Evolutionary conservation across 35 echinoderm and acorn worm genomes (phyloP), one percentile per base, ranked within the genome.

Genomic region (Stichopus chloronotus): DNA sequence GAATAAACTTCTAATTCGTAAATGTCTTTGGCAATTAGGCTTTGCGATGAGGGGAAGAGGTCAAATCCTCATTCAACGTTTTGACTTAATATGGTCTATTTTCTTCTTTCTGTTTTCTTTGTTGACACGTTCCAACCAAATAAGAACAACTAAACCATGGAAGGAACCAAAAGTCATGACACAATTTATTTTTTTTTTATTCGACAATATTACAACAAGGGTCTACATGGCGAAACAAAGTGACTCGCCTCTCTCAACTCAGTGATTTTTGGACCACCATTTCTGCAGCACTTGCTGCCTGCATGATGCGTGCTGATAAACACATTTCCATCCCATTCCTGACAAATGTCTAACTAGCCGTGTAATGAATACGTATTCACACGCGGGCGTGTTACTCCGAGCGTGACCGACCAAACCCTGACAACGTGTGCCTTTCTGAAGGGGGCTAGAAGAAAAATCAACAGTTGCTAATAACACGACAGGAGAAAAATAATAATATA

Each of bases 341-440:
- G 90, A 91, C 90, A 78, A 79, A 77, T 58, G 58, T 12, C 76
- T 25, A 91, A 91, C 52, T 78, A 91, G 69, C 71, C 90, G 90
- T 91, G 90, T 91, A 91, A 91, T 79, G 21, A 43, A 91, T 91
- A 91, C 90, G 72, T 72, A 54, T 55, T 43, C 30, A 77, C 52
- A 53, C 90, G 78, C 90, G 90, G 76, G 53, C 90, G 74, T 91
- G 76, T 77, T 79, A 71, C 69, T 20, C 88, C 24, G 88, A 91
- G 88, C 88, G 88, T 91, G 88, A 91, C 88, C 88, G 19, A 14
- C 19, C 10, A 43, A 78, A 78, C 63, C 55, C 56, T 78, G 22
- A n/a, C 23, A 76, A 78, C 88, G 72, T 65, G 88, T 78, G 88
- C 69, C 72, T 59, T 43, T 68, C 55, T 90, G 55, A 9, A 57